A percentile compares a stretch with the other conserved stretches of the same genome.
Conservation (phyloP, 1,140 invertebrate genomes). For the Leptinotarsa undecemlineata region DNA sequence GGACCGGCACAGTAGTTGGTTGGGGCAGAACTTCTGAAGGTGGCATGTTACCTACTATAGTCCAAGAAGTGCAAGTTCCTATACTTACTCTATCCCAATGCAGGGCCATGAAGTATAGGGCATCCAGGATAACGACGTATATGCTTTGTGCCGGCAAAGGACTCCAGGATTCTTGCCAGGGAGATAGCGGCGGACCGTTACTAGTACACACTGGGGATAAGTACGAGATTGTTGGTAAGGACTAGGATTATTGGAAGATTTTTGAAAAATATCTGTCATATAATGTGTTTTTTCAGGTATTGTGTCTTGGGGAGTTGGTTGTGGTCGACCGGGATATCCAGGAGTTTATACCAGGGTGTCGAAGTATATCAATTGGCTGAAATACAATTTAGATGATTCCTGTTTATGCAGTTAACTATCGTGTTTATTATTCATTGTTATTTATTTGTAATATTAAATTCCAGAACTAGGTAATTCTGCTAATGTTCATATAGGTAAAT, state of each 20-base stretch:
- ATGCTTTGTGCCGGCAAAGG: conserved; percentile 81
- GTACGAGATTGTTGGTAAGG: conserved; percentile 74
- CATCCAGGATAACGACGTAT: conserved; percentile 76
- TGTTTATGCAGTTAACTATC: conserved; percentile 58
- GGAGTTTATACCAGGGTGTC: conserved; percentile 75
- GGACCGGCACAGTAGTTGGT: conserved; percentile 75
- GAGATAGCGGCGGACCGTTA: conserved; percentile 82
- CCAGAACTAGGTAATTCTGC: background rate
- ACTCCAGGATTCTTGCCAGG: conserved; percentile 82
- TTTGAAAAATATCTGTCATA: background rate
- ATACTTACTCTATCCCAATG: conserved; percentile 79
- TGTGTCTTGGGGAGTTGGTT: conserved; percentile 72
- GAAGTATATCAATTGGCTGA: conserved; percentile 70
- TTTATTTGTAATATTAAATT: background rate
- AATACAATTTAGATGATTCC: conserved; percentile 63
- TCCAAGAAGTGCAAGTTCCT: conserved; percentile 83
- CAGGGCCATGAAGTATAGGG: conserved; percentile 78
- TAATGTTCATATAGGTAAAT: background rate
- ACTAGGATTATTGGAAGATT: background rate
- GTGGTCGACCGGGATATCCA: conserved; percentile 65
- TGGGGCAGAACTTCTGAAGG: conserved; percentile 83
- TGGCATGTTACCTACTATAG: conserved; percentile 74
- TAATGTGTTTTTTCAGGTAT: conserved; percentile 54
- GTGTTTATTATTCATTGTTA: conserved; percentile 11
- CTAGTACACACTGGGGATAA: conserved; percentile 71